A percentile compares a stretch with the other conserved stretches of the same genome.
These are phyloP conservation scores for Sebastes trivittatus DNA, from an alignment of 2,797 vertebrate species.

Conservation along the genomic window DNA sequence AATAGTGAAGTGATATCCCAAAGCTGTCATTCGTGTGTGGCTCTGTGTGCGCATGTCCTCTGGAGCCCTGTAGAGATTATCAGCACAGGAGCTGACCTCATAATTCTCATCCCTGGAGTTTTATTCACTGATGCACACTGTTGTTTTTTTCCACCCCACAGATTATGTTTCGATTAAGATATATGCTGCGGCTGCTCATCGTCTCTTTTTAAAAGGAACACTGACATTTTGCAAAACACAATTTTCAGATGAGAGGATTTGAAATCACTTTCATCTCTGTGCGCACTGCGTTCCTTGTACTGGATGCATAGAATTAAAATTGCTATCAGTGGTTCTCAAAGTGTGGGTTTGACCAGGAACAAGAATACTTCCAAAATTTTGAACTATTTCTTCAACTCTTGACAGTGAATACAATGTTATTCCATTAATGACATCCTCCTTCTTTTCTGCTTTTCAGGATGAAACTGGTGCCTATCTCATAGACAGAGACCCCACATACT, in stretches of 20 bases:
- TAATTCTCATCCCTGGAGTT: slow-evolving; percentile 38
- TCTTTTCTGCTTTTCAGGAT: slow-evolving; percentile 81
- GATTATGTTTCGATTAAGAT: slow-evolving; percentile 27
- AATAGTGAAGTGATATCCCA: slow-evolving; percentile 56
- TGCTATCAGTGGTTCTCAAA: background rate
- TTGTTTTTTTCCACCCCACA: background rate
- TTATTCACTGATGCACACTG: slow-evolving; percentile 16
- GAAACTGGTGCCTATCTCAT: slow-evolving; percentile 99
- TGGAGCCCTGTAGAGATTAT: slow-evolving; percentile 52
- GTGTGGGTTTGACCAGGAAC: background rate
- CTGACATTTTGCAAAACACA: background rate
- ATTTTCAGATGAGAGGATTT: background rate
- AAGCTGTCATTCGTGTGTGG: slow-evolving; percentile 19
- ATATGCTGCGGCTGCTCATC: background rate
- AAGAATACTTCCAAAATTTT: background rate
- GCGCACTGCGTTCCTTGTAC: background rate
- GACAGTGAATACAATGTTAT: background rate
- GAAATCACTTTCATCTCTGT: background rate
- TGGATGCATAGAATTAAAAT: background rate
- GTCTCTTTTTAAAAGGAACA: background rate
- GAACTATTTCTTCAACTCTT: background rate
- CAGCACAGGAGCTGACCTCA: slow-evolving; percentile 42
- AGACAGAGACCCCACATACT: slow-evolving; percentile 97
- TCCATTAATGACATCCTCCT: background rate
- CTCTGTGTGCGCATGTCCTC: slow-evolving; percentile 14